A percentile compares a stretch with the other conserved stretches of the same genome.
phyloP scores from a whole-genome alignment of 2,888 invertebrate species.

The Actias luna region DNA sequence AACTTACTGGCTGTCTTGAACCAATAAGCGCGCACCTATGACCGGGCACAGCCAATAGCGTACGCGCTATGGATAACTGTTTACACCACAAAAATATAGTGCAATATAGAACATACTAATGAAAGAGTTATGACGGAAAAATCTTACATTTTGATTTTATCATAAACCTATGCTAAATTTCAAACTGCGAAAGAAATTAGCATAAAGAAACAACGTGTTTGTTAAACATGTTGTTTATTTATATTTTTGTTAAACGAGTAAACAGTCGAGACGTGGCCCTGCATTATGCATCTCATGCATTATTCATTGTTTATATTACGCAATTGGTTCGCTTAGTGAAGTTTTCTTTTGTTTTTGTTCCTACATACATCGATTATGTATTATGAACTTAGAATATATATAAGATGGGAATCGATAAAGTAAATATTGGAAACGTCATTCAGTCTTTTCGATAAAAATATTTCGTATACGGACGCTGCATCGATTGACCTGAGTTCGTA shows the following conservation, averaged over 20 bases:
- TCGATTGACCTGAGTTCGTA: too few relatives aligned
- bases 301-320: slow-evolving; percentile 3
- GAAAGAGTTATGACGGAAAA: too few relatives aligned
- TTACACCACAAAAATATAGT: too few relatives aligned
- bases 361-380: neutral
- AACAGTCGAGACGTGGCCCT: neutral
- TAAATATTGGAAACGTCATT: neutral
- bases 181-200: neutral
- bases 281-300: slow-evolving; percentile 2
- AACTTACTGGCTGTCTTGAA: too few relatives aligned
- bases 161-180: too few relatives aligned
- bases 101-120: too few relatives aligned
- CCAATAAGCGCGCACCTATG: too few relatives aligned
- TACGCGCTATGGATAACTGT: too few relatives aligned
- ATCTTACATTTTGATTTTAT: too few relatives aligned
- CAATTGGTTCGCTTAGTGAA: neutral
- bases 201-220: neutral
- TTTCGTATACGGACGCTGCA: neutral
- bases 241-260: neutral
- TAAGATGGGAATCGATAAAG: neutral
- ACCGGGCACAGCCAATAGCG: too few relatives aligned
- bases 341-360: slow-evolving; percentile 1
- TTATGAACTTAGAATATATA: neutral
- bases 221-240: neutral
- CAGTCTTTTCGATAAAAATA: neutral